Evolutionary conservation across 2,888 invertebrate species (phyloP).

Genomic region (Noctua janthina): DNA sequence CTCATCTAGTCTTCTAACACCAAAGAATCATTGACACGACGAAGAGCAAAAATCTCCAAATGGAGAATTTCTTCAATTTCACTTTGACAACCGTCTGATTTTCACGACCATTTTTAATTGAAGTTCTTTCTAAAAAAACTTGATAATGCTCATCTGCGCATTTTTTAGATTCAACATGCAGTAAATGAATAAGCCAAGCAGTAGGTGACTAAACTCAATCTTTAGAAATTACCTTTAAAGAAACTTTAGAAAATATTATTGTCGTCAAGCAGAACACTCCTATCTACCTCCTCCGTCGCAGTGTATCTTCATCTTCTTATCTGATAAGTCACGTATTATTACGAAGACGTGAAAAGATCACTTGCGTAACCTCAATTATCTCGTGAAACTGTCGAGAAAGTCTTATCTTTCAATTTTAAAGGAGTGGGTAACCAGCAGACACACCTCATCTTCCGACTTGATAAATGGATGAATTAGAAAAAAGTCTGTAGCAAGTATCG

Average conservation of each 20-base stretch:
- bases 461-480: neutral
- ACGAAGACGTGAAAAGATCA: slow-evolving; percentile 32
- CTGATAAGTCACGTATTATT: slow-evolving; percentile 57
- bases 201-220: fast-evolving
- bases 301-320: slow-evolving; percentile 45
- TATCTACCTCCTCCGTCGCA: slow-evolving; percentile 3
- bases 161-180: neutral
- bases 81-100: no score
- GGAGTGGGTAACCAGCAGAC: slow-evolving; percentile 22
- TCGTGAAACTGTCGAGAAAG: slow-evolving; percentile 28
- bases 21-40: neutral
- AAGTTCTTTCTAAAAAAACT: neutral
- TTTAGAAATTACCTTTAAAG: neutral
- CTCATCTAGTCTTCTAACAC: neutral
- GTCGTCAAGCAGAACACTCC: slow-evolving; percentile 1
- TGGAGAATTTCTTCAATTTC: neutral
- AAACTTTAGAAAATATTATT: neutral
- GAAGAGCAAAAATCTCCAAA: neutral
- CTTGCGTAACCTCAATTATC: slow-evolving; percentile 42
- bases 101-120: neutral
- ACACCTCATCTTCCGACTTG: neutral
- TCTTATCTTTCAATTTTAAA: slow-evolving; percentile 37
- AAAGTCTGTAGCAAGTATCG: neutral
- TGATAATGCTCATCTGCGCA: neutral
- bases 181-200: neutral